Conservation (phyloP, 2,113 vertebrate genomes). For the Hydrochoerus hydrochaeris region DNA sequence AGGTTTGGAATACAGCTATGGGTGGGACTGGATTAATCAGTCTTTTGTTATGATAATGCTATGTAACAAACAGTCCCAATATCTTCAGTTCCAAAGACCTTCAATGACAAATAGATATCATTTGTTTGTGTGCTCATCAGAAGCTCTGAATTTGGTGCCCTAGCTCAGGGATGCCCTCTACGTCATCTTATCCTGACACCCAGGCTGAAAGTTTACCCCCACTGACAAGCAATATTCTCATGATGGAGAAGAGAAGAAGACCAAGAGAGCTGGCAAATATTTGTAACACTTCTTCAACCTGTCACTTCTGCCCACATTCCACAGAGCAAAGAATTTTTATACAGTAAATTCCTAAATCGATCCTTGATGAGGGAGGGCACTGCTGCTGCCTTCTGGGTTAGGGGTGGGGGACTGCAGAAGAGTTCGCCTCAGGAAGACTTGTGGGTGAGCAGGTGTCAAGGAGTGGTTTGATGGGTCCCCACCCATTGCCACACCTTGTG, state of each 20-base stretch:
- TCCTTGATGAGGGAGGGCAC: not conserved
- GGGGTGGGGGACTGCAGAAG: not conserved
- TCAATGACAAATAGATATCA: not conserved
- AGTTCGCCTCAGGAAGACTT: not conserved
- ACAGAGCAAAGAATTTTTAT: not conserved
- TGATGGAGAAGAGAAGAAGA: not conserved
- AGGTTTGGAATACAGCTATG: not conserved
- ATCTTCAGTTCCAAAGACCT: not conserved
- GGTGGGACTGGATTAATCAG: not conserved
- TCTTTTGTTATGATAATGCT: not conserved
- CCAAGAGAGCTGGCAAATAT: not conserved
- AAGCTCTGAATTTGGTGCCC: not conserved
- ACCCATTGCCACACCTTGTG: slow-evolving; percentile 37
- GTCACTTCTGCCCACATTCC: not conserved
- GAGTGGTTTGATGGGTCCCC: slow-evolving; percentile 6
- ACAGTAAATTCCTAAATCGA: not conserved
- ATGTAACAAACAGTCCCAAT: not conserved
- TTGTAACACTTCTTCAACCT: not conserved
- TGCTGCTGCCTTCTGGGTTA: not conserved
- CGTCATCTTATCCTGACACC: not conserved
- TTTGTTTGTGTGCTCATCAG: not conserved
- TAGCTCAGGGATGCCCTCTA: not conserved
- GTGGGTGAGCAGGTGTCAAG: slow-evolving; percentile 23
- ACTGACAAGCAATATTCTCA: not conserved
- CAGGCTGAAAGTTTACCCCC: not conserved